Conservation (phyloP, 2,113 vertebrate genomes). For the Donacobius atricapilla region DNA sequence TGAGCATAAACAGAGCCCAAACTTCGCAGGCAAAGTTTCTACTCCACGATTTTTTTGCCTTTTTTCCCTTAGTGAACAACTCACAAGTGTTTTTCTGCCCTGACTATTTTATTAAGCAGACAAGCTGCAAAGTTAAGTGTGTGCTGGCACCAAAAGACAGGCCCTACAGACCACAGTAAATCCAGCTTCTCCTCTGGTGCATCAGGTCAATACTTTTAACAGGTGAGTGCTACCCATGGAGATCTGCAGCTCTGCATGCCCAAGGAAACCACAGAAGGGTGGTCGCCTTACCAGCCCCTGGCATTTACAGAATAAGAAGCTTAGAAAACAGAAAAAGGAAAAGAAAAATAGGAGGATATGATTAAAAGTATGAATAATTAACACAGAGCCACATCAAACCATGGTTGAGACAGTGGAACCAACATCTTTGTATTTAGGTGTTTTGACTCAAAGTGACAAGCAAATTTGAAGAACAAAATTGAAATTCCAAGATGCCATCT, state of each 20-base stretch:
- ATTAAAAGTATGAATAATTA: not conserved
- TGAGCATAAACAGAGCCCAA: fast-evolving
- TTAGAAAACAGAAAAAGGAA: not conserved
- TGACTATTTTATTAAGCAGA: not conserved
- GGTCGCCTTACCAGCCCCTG: not conserved
- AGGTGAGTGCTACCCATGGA: fast-evolving
- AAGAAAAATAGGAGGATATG: not conserved
- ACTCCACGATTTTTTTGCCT: not conserved
- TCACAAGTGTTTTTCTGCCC: not conserved
- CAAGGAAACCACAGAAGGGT: not conserved
- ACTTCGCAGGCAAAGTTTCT: not conserved
- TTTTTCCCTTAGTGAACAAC: not conserved
- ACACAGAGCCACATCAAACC: not conserved
- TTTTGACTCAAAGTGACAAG: not conserved
- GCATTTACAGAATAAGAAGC: not conserved
- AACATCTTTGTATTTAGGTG: not conserved
- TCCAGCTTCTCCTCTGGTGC: fast-evolving
- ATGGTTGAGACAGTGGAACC: not conserved
- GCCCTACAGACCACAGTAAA: not conserved
- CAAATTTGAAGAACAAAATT: not conserved
- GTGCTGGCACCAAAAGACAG: not conserved
- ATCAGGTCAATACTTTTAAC: not conserved
- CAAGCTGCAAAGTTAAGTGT: not conserved
- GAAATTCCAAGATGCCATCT: not conserved
- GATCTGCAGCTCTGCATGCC: not conserved